Evolutionary conservation across 1,140 invertebrate genomes (phyloP).

Genomic region (Teleopsis dalmanni): DNA sequence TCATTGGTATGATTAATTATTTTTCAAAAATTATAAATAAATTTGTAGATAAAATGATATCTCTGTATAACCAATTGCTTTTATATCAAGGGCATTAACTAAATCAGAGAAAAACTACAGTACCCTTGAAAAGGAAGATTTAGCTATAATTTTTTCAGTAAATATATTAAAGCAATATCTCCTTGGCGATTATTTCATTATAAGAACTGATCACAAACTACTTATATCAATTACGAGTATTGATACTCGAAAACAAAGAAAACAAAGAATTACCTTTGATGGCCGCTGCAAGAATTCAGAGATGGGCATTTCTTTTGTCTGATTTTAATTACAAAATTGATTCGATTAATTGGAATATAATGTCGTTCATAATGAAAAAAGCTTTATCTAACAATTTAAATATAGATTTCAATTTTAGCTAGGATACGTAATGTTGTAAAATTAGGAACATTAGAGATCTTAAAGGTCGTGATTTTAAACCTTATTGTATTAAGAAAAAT

Average conservation of each 20-base stretch:
- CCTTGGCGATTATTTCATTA: slow-evolving; percentile 45
- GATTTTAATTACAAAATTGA: slow-evolving; percentile 38
- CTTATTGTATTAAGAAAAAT: slow-evolving; percentile 11
- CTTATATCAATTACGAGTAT: slow-evolving; percentile 44
- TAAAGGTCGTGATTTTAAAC: slow-evolving; percentile 13
- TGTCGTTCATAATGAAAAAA: slow-evolving; percentile 1
- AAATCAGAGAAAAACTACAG: slow-evolving; percentile 46
- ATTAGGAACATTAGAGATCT: slow-evolving; percentile 5
- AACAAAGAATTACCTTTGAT: slow-evolving; percentile 31
- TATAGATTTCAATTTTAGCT: slow-evolving; percentile 9
- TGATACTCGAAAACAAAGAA: too few species aligned
- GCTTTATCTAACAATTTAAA: slow-evolving; percentile 2
- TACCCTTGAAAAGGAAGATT: slow-evolving; percentile 50
- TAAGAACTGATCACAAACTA: slow-evolving; percentile 49
- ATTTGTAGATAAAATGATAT: slow-evolving; percentile 21
- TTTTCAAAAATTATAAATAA: slow-evolving; percentile 30
- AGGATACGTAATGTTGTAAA: slow-evolving; percentile 7
- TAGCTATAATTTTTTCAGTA: slow-evolving; percentile 48
- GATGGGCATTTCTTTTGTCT: slow-evolving; percentile 35
- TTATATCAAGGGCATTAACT: slow-evolving; percentile 44
- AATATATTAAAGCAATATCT: slow-evolving; percentile 51
- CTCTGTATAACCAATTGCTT: slow-evolving; percentile 41
- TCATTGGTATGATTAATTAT: slow-evolving; percentile 3
- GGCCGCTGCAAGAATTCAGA: slow-evolving; percentile 31
- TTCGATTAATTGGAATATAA: slow-evolving; percentile 15